Evolutionary conservation across 2,888 invertebrate species (phyloP).

Genomic region (Cantharis rustica): DNA sequence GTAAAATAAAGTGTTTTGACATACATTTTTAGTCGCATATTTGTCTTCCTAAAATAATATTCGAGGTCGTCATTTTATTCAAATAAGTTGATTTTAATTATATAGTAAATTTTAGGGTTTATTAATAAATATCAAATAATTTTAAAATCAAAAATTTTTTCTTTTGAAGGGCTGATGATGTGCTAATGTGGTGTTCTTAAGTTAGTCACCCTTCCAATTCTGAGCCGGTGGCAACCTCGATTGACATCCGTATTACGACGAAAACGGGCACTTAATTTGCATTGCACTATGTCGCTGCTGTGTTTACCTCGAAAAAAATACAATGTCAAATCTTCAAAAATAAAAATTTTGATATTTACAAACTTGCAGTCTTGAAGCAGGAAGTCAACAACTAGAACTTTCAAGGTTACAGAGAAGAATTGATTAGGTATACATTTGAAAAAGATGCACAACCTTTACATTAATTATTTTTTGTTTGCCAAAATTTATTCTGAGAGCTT

Average conservation of each 20-base stretch:
- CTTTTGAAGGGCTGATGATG: too few relatives aligned
- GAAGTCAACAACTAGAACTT: background rate
- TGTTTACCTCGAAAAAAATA: background rate
- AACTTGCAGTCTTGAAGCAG: background rate
- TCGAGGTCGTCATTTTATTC: background rate
- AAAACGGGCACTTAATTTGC: too few relatives aligned
- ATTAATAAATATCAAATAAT: background rate
- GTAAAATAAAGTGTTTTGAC: background rate
- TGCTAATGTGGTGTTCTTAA: too few relatives aligned
- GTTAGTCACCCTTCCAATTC: too few relatives aligned
- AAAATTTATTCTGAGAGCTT: too few relatives aligned
- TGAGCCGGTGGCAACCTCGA: too few relatives aligned
- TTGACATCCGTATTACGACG: too few relatives aligned
- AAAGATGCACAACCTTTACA: background rate
- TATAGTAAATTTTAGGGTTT: background rate
- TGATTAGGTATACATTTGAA: background rate
- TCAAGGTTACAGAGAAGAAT: background rate
- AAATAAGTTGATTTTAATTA: background rate
- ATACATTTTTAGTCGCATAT: background rate
- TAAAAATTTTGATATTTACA: background rate
- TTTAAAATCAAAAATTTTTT: too few relatives aligned
- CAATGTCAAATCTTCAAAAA: background rate
- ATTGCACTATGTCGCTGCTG: too few relatives aligned
- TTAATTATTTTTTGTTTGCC: too few relatives aligned
- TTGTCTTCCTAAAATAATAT: background rate